Conservation (phyloP, 2,888 invertebrate genomes). For the Sphaerophoria rueppellii region DNA sequence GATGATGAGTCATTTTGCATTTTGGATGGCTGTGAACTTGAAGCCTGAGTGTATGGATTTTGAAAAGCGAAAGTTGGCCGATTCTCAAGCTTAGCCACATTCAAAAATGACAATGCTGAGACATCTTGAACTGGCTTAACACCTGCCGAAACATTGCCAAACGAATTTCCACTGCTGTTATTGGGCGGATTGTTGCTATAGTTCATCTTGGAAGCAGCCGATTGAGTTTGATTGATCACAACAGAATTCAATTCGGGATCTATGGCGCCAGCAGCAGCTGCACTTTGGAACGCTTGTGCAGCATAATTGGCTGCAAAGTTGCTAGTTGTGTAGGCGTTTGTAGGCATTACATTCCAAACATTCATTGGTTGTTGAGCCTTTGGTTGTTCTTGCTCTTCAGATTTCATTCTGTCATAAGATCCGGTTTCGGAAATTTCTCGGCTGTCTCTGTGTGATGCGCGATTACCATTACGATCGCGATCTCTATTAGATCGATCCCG, state of each 20-base stretch:
- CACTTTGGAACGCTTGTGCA: slow-evolving; percentile 56
- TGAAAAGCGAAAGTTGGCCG: slow-evolving; percentile 74
- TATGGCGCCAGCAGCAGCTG: slow-evolving; percentile 15
- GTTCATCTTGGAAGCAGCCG: not conserved
- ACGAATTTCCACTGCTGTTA: not conserved
- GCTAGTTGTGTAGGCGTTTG: slow-evolving; percentile 65
- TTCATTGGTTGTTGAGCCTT: slow-evolving; percentile 2
- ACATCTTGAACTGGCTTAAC: slow-evolving; percentile 34
- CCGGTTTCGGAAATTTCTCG: slow-evolving; percentile 33
- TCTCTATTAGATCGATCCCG: slow-evolving; percentile 78
- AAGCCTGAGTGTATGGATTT: slow-evolving; percentile 76
- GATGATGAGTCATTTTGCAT: slow-evolving; percentile 57
- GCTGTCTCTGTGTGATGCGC: slow-evolving; percentile 46
- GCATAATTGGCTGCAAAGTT: slow-evolving; percentile 59
- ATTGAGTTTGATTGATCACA: slow-evolving; percentile 3
- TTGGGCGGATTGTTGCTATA: slow-evolving; percentile 43
- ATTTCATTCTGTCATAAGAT: slow-evolving; percentile 38
- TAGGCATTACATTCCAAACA: slow-evolving; percentile 57
- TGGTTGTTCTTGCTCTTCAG: slow-evolving; percentile 28
- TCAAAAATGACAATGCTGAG: slow-evolving; percentile 57
- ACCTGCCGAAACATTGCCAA: not conserved
- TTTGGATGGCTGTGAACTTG: slow-evolving; percentile 19
- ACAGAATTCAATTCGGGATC: slow-evolving; percentile 26
- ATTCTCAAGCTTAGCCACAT: slow-evolving; percentile 55
- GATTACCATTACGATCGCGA: slow-evolving; percentile 82